Conservation (phyloP, 2,113 vertebrate species). For the Coreoperca whiteheadi region DNA sequence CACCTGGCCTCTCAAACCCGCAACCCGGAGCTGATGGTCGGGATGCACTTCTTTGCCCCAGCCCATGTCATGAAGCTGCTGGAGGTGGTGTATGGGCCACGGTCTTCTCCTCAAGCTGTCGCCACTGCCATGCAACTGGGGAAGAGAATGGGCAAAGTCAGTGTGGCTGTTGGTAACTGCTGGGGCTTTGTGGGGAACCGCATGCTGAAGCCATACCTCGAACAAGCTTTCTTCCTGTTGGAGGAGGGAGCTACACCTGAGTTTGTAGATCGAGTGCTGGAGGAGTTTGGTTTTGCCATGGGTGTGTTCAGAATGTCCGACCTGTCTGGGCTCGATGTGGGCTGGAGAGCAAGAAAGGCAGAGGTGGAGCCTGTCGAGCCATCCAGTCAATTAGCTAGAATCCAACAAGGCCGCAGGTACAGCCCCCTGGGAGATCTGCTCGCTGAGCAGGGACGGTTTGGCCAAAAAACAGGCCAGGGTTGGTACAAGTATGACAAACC, state of each 20-base stretch:
- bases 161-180: conserved; percentile 93
- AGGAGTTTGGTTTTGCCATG: conserved; percentile 93
- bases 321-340: conserved; percentile 91
- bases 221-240: conserved; percentile 88
- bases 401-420: conserved; percentile 84
- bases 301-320: conserved; percentile 91
- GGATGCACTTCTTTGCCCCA: conserved; percentile 94
- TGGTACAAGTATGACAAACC: conserved; percentile 93
- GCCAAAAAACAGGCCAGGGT: conserved; percentile 90
- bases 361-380: conserved; percentile 69
- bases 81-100: conserved; percentile 88
- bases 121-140: conserved; percentile 90
- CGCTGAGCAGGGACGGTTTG: conserved; percentile 89
- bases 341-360: conserved; percentile 88
- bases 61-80: conserved; percentile 93
- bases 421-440: conserved; percentile 91
- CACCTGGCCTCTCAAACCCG: conserved; percentile 87
- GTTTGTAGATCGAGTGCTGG: conserved; percentile 86
- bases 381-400: conserved; percentile 75
- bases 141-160: conserved; percentile 88
- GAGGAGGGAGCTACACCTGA: conserved; percentile 93
- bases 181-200: conserved; percentile 93
- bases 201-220: conserved; percentile 85
- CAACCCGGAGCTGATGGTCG: conserved; percentile 88
- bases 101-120: conserved; percentile 86